Conservation (phyloP, 2,888 invertebrate genomes). For the Luffia ferchaultella region DNA sequence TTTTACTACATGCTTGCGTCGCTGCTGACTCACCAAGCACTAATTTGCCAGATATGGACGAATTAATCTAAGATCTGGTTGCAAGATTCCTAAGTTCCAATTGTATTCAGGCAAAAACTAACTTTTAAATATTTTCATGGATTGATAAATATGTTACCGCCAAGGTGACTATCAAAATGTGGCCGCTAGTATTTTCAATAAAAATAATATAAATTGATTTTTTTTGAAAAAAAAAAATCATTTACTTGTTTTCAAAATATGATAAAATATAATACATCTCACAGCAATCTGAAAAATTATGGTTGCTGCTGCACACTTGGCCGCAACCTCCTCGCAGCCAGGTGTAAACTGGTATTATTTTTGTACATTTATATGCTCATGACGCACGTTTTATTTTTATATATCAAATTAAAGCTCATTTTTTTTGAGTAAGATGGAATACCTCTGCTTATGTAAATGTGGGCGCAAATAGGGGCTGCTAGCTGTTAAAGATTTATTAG, state of each 20-base stretch:
- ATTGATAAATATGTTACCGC: not conserved
- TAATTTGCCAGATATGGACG: no score
- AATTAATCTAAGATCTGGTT: not conserved
- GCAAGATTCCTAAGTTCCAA: not conserved
- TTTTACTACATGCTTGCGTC: no score
- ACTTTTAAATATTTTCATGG: not conserved
- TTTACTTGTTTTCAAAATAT: not conserved
- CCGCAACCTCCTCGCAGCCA: no score
- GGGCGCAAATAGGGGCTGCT: not conserved
- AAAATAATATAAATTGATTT: not conserved
- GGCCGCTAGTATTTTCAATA: not conserved
- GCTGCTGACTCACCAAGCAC: no score
- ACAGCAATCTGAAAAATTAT: not conserved
- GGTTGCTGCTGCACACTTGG: not conserved
- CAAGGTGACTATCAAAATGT: not conserved
- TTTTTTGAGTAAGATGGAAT: not conserved
- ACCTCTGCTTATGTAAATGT: not conserved
- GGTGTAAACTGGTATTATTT: not conserved
- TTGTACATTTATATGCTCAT: not conserved
- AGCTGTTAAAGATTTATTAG: not conserved
- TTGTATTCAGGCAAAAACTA: not conserved
- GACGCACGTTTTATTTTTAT: not conserved
- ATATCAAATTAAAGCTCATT: not conserved
- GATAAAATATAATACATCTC: not conserved
- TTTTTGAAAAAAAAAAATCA: not conserved